Evolutionary conservation across 2,888 invertebrate genomes (phyloP), one percentile per base, ranked within the genome.

Genomic region (Hybos culiciformis): DNA sequence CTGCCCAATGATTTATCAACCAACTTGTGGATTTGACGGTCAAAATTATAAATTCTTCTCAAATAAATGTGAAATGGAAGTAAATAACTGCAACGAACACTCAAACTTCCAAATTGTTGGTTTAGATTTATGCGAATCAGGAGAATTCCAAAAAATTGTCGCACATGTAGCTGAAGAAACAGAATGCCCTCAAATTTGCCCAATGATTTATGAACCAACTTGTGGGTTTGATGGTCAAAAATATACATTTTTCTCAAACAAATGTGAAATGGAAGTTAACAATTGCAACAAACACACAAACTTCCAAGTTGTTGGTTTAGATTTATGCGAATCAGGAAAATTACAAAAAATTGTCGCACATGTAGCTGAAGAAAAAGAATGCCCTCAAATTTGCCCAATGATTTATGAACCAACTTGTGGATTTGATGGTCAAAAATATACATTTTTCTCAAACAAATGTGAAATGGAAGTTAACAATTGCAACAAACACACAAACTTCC

Each of bases 301-400:
- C 9, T 33, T 17, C 18, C 3, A 3, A 15, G 18, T 18, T 18
- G 18, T 18, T 15, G 18, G 33, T 33, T 18, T 33, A 18, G 12
- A 15, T 74, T 20, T 18, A 33, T 33, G 33, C 15, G 4, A 20
- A 37, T 23, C n/a, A 24, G 18, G 17, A 15, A 4, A 37, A 20
- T 7, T 9, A 21, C 7, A 37, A 37, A n/a, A 24, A 17, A 8
- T 15, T 19, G 12, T 34, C 31, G 12, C 18, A n/a, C 20, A 11
- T 43, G 43, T 19, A 34, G 20, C 1, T 36, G 29, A 17, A 19
- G 17, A 6, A 36, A 20, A 11, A 4, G 4, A 15, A 2, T 37
- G 23, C 7, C 5, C 5, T 4, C 23, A 24, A 24, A 75, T 8
- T 78, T 62, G 19, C 78, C 76, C 47, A 72, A 73, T 15, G 78